Conservation (phyloP, 2,888 invertebrate genomes). For the Noctua fimbriata region DNA sequence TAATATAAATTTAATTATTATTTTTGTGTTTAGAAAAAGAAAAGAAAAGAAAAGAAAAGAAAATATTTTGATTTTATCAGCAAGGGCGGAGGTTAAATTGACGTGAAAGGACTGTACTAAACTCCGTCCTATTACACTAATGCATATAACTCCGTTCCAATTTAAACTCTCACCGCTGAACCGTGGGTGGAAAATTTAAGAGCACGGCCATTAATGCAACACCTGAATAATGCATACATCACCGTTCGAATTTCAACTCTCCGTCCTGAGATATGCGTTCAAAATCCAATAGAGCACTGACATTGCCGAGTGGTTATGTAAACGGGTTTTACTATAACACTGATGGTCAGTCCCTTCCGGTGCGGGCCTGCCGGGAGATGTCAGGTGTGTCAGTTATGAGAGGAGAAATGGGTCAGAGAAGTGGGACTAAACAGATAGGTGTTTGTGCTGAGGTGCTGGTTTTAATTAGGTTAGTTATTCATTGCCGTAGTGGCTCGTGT, state of each 20-base stretch:
- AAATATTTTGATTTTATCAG: neutral
- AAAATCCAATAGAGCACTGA: neutral
- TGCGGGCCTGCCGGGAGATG: conserved; percentile 19
- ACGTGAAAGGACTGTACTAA: neutral
- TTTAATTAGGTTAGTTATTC: neutral
- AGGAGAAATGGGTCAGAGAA: conserved; percentile 28
- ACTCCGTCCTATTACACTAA: neutral
- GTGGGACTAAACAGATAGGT: neutral
- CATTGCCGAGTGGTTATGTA: neutral
- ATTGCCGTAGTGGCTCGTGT: neutral
- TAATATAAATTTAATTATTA: too few relatives aligned
- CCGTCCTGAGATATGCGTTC: neutral
- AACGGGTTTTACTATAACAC: neutral
- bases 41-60: too few relatives aligned
- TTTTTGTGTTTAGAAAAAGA: too few relatives aligned
- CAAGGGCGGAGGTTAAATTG: neutral
- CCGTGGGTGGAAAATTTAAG: neutral
- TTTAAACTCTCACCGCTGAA: too few relatives aligned
- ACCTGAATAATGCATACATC: too few relatives aligned
- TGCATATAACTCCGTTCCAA: neutral
- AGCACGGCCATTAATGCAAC: neutral
- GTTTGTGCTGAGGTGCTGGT: neutral
- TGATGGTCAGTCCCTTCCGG: conserved; percentile 19
- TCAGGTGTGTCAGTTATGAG: conserved; percentile 1
- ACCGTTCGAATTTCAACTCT: neutral